Base-by-base conservation (phyloP, 1,140 invertebrate species). In the Drosophila mojavensis region DNA sequence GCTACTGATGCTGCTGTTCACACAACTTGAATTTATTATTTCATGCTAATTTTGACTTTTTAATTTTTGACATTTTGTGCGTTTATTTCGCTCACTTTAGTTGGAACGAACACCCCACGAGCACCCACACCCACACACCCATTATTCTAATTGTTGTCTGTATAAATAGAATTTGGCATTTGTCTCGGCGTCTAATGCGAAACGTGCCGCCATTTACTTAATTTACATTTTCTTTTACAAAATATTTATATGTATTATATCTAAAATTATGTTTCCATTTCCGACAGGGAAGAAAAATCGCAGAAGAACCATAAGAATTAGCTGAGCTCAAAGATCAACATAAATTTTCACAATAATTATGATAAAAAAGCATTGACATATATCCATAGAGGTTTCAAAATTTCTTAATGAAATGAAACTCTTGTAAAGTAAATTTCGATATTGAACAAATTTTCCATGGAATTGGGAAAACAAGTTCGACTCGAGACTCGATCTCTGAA, bases 11-110 rank as follows among this genome's bases (percentile, higher is more conserved):
- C 10, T 41, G 45, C 24, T 65, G 63, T 41, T 41, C 47, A 51
- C 56, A 36, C 63, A 48, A 71, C 50, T 60, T 54, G 11, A 83
- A 84, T 78, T 66, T 78, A 75, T 75, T 62, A 55, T 81, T 78
- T 86, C 55, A 69, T 65, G 66, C 79, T 72, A 81, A 81, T 78
- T 80, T 43, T 64, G 28, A 59, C 15, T 36, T 59, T 51, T 51
- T 51, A 41, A 50, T 56, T 66, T 50, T 70, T 63, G 6, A 50
- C 11, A 28, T 63, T 54, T 69, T 66, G 17, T 54, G 36, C 48
- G 51, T 62, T 62, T 41, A 62, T 62, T 70, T 62, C 69, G 20
- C n/a, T 56, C 17, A n/a, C 20, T 54, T 50, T 5, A 54, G 51
- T 13, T 55, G 36, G 7, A 17, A 43, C 26, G 11, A 30, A 30